phyloP scores from a whole-genome alignment of 2,113 vertebrate species.

The Odobenus rosmarus region DNA sequence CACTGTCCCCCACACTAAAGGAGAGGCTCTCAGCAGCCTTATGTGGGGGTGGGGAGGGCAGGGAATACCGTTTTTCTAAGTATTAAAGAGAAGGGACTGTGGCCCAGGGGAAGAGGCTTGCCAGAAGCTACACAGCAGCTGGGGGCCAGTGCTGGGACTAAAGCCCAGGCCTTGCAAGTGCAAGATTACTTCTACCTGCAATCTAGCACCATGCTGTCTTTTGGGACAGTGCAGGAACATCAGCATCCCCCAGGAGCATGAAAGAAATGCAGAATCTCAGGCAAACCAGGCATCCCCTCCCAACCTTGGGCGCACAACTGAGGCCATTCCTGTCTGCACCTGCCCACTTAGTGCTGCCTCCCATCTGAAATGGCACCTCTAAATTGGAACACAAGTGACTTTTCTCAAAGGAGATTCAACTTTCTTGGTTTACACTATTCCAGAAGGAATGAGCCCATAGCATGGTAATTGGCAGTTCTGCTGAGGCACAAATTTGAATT shows the following conservation, averaged over 20 bases:
- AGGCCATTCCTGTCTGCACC: neutral
- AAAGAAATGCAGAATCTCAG: neutral
- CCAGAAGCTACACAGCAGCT: neutral
- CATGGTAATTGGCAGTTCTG: neutral
- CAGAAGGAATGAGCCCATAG: neutral
- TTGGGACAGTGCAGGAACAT: too few species aligned
- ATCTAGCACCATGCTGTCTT: too few species aligned
- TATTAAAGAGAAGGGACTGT: neutral
- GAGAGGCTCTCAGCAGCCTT: neutral
- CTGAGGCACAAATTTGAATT: neutral
- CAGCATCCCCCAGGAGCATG: fast-evolving
- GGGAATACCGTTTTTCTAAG: neutral
- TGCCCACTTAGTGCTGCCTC: neutral
- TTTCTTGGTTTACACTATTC: neutral
- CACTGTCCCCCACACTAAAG: neutral
- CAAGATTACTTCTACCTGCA: neutral
- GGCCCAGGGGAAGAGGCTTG: neutral
- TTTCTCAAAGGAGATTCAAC: neutral
- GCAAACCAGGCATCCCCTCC: neutral
- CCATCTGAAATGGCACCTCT: neutral
- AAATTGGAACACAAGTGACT: neutral
- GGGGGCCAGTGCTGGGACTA: too few species aligned
- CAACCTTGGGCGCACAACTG: neutral
- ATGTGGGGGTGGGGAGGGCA: neutral
- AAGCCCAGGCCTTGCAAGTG: neutral